phyloP scores from a whole-genome alignment of 2,113 vertebrate species.

The Odontophorus gujanensis region DNA sequence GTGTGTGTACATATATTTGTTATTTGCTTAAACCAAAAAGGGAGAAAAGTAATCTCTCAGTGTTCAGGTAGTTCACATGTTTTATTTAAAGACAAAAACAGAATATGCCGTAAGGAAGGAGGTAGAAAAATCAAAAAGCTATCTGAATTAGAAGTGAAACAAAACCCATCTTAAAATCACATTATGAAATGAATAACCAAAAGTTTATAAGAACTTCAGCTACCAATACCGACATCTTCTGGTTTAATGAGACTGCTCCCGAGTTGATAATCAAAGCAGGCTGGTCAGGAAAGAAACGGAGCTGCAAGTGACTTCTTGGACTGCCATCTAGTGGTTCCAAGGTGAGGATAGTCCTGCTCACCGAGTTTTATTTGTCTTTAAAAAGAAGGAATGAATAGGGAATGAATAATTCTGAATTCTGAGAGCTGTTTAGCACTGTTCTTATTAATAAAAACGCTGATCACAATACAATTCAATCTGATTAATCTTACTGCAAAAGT shows the following conservation, averaged over 20 bases:
- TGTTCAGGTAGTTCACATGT: not conserved
- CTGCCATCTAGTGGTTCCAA: not conserved
- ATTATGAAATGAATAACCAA: not conserved
- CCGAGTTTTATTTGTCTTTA: rapidly evolving
- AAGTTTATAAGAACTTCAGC: not conserved
- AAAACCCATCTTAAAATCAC: not conserved
- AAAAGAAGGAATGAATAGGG: not conserved
- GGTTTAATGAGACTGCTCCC: rapidly evolving
- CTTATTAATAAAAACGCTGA: rapidly evolving
- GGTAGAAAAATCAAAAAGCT: not conserved
- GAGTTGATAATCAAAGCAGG: not conserved
- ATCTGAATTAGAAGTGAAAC: not conserved
- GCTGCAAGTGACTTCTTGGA: not conserved
- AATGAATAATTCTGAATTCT: not conserved
- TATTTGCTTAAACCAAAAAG: not conserved
- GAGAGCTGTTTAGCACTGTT: not conserved
- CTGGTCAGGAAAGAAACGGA: not conserved
- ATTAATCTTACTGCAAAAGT: no score
- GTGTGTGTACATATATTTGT: not conserved
- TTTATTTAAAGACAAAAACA: not conserved
- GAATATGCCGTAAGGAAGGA: not conserved
- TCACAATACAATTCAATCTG: rapidly evolving
- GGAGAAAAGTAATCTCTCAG: not conserved
- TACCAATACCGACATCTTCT: not conserved
- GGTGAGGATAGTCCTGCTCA: not conserved